These are phyloP conservation scores for Ptychochromis oligacanthus DNA, from an alignment of 2,113 vertebrate genomes.

Conservation along the genomic window DNA sequence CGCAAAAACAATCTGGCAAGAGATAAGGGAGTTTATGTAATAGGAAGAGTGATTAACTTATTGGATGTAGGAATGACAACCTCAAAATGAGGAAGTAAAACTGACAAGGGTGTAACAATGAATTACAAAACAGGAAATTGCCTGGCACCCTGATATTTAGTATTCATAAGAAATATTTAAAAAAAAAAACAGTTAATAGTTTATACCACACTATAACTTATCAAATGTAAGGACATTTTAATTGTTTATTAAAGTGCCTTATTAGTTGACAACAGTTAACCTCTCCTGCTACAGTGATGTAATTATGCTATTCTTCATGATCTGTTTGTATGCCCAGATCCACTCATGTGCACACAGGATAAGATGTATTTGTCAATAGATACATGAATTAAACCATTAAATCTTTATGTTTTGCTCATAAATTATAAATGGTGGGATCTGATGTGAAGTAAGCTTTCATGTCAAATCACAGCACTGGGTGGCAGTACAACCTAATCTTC, in stretches of 20 bases:
- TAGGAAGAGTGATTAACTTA: neutral
- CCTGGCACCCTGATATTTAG: neutral
- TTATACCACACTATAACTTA: neutral
- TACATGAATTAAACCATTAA: too few species aligned
- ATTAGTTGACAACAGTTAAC: neutral
- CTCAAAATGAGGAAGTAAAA: neutral
- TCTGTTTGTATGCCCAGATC: too few species aligned
- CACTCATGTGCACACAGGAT: too few species aligned
- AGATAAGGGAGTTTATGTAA: too few species aligned
- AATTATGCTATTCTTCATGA: neutral
- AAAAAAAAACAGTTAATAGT: neutral
- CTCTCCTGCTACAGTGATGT: neutral
- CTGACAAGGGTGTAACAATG: neutral
- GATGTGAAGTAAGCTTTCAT: neutral
- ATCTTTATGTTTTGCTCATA: neutral
- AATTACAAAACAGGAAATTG: neutral
- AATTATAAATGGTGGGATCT: neutral
- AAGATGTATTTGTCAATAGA: too few species aligned
- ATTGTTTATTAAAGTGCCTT: neutral
- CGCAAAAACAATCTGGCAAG: neutral
- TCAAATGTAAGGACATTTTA: neutral
- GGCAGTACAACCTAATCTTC: conserved; percentile 9
- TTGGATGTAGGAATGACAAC: neutral
- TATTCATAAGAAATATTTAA: neutral
- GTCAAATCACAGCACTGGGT: conserved; percentile 13